Base-by-base conservation (phyloP, 2,888 invertebrate species). In the Himalopsyche japonica region DNA sequence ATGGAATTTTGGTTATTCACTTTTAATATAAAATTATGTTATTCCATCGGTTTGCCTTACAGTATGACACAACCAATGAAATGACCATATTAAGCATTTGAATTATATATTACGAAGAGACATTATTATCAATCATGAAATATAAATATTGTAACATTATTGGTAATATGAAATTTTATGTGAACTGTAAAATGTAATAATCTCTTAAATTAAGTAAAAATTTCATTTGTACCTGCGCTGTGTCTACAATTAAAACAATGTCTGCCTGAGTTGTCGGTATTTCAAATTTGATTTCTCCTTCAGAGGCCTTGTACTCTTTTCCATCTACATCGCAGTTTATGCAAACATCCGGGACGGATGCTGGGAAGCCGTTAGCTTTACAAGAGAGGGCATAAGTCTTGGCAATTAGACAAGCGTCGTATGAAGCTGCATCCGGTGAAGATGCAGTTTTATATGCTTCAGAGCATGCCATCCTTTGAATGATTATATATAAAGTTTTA, bases 261-360 rank as follows among this genome's bases (percentile, higher is more conserved):
- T 98, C 98, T 1, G 97, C 97, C 86, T 96, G 93, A 86, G 95
- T 95, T 86, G 92, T 93, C 0, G 96, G 96, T 47, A 93, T 89
- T 88, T 95, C 95, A 0, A 95, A 91, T 81, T 93, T 93, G 89
- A 95, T 95, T 24, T 89, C 91, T 18, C 95, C 95, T 0, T 94
- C 95, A 0, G 95, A 87, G 5, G 91, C 90, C 47, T 57, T 57
- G 57, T 20, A 20, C 7, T 57, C 57, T 8, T 0, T 7, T 57
- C 57, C 57, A 20, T 57, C 57, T 8, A 20, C 8, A 3, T 57
- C 24, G 6, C 57, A 57, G 10, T 6, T 20, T 24, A 20, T 8
- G 57, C 57, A 57, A 88, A 88, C 5, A 90, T 90, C 86, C 0
- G 97, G 98, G 79, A 96, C 87, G 0, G 90, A 89, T 0, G 95